Percentiles rank a stretch among this genome's conserved stretches.
Evolutionary conservation across 2,797 vertebrate genomes (phyloP).

Genomic region (Anisognathus igniventris): DNA sequence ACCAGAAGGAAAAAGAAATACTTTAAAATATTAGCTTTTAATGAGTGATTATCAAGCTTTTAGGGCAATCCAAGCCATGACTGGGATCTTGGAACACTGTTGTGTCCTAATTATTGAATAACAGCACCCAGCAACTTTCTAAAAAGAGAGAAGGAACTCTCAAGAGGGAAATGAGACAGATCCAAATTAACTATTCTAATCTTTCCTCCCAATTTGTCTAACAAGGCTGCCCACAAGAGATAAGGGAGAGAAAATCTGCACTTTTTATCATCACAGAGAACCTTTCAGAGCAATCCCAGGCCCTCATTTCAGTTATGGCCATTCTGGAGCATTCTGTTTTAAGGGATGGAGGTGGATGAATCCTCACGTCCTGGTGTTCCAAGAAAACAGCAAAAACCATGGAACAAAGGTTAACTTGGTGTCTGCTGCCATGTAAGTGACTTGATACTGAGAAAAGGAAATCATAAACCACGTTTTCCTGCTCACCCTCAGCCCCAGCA

Average conservation of each 20-base stretch:
- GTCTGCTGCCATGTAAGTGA: neutral
- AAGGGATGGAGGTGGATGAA: neutral
- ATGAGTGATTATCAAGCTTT: neutral
- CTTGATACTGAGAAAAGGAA: neutral
- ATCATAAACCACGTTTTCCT: neutral
- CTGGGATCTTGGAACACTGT: neutral
- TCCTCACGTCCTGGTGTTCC: neutral
- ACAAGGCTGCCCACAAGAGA: neutral
- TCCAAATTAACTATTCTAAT: neutral
- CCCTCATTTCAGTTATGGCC: neutral
- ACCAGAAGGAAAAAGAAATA: neutral
- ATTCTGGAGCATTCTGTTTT: neutral
- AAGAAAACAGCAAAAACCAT: neutral
- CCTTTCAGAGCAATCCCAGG: neutral
- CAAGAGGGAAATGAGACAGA: neutral
- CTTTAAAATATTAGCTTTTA: neutral
- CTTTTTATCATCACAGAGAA: neutral
- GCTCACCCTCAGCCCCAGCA: neutral
- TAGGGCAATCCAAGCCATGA: neutral
- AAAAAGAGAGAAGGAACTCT: neutral
- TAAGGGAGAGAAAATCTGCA: neutral
- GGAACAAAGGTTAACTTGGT: constrained; percentile 22
- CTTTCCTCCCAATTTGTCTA: neutral
- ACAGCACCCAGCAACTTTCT: neutral
- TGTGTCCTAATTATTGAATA: neutral